A percentile compares a stretch with the other conserved stretches of the same genome.
Conservation (phyloP, 2,888 invertebrate genomes). For the Nomada fucata region DNA sequence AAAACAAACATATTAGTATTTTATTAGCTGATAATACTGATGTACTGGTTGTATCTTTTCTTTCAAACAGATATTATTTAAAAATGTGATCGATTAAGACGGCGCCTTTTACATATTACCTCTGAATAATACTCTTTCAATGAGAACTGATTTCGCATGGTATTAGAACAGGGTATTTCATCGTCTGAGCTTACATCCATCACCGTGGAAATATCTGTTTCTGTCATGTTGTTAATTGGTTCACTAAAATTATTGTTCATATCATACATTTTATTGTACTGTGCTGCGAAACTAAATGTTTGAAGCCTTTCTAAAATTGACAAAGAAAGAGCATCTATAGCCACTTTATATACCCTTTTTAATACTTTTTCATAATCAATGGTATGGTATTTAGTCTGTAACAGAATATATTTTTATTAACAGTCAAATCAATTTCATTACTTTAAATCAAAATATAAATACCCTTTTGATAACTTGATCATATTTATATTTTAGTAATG, state of each 20-base stretch:
- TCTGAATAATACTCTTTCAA: constrained; percentile 27
- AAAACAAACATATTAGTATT: neutral
- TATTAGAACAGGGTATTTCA: constrained; percentile 25
- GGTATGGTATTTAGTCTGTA: constrained; percentile 38
- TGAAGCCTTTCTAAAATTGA: constrained; percentile 61
- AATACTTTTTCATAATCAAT: constrained; percentile 39
- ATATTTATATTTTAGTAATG: constrained; percentile 62
- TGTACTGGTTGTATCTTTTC: no score
- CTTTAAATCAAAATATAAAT: constrained; percentile 8
- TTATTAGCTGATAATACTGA: neutral
- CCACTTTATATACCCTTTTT: constrained; percentile 40
- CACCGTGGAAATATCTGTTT: neutral
- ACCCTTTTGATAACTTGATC: constrained; percentile 45
- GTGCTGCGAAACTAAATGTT: constrained; percentile 54
- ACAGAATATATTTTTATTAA: constrained; percentile 7
- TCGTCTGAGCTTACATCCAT: constrained; percentile 27
- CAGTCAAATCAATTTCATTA: neutral
- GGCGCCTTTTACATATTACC: neutral
- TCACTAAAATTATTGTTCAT: constrained; percentile 8
- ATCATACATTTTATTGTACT: constrained; percentile 1
- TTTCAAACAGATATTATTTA: neutral
- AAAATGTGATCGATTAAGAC: no score
- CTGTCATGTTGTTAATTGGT: neutral
- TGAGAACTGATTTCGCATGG: neutral
- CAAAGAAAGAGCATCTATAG: constrained; percentile 52